Evolutionary conservation across 2,113 vertebrate genomes (phyloP).

Genomic region (Tyrannus savana): DNA sequence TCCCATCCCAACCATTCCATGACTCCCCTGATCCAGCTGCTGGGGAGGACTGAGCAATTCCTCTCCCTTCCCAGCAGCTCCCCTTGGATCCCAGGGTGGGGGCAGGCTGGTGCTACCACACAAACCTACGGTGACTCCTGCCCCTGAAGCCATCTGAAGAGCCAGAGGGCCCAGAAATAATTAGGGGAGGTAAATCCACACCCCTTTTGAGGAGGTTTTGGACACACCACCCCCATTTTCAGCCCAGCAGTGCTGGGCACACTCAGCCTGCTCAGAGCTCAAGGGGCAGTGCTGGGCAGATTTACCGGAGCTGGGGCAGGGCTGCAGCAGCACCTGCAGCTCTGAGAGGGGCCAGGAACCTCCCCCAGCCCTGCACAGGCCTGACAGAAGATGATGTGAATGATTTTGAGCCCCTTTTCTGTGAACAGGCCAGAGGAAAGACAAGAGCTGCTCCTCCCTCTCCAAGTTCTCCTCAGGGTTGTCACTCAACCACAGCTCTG

Average conservation of each 20-base stretch:
- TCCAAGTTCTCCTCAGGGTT: neutral
- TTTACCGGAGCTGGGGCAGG: neutral
- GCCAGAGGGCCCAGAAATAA: neutral
- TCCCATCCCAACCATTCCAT: neutral
- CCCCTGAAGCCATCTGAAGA: fast-evolving
- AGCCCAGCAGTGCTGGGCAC: neutral
- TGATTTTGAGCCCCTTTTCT: neutral
- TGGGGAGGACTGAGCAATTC: neutral
- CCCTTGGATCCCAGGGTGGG: fast-evolving
- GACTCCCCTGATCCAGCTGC: neutral
- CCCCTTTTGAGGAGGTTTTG: no score
- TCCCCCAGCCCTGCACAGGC: neutral
- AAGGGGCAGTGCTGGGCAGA: no score
- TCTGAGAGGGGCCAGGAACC: neutral
- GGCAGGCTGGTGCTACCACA: neutral
- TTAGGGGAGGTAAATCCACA: no score
- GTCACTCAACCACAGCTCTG: fast-evolving
- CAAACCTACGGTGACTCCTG: neutral
- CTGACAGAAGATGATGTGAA: no score
- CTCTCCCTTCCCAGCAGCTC: neutral
- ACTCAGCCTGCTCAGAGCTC: neutral
- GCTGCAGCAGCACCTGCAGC: neutral
- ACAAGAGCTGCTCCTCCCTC: neutral
- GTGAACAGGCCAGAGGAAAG: no score
- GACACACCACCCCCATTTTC: neutral